Evolutionary conservation across 2,888 invertebrate species (phyloP).

Genomic region (Chromoteleia sp.): DNA sequence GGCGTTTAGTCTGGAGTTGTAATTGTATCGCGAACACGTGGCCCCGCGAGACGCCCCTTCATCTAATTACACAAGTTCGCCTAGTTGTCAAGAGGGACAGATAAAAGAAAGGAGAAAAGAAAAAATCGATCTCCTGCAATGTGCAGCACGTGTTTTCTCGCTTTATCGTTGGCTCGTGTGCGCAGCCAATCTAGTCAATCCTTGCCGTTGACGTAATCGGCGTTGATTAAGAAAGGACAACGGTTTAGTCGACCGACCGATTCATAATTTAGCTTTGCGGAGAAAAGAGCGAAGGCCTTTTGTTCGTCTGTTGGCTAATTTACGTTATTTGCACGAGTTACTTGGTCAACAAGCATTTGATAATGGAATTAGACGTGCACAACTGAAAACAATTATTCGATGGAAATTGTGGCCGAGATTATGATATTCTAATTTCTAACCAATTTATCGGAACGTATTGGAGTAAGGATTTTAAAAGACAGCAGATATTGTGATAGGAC

Average conservation of each 20-base stretch:
- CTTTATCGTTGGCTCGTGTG: slow-evolving; percentile 29
- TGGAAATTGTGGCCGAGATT: slow-evolving; percentile 27
- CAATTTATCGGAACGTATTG: slow-evolving; percentile 29
- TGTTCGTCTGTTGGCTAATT: slow-evolving; percentile 39
- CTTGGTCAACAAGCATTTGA: slow-evolving; percentile 11
- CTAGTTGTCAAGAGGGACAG: slow-evolving; percentile 68
- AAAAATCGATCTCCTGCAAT: slow-evolving; percentile 34
- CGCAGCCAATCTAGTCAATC: slow-evolving; percentile 35
- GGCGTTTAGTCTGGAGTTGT: slow-evolving; percentile 78
- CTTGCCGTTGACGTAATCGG: slow-evolving; percentile 32
- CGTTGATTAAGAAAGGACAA: slow-evolving; percentile 59
- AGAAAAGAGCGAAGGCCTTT: slow-evolving; percentile 31
- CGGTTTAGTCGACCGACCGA: slow-evolving; percentile 27
- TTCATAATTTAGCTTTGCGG: slow-evolving; percentile 6
- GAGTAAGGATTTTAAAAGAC: slow-evolving; percentile 19
- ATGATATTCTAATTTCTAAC: slow-evolving; percentile 15
- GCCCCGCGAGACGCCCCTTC: slow-evolving; percentile 82
- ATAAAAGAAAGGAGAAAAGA: slow-evolving; percentile 65
- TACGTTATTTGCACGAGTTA: slow-evolving; percentile 24
- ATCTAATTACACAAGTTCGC: slow-evolving; percentile 76
- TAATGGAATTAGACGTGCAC: slow-evolving; percentile 25
- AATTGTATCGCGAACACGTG: slow-evolving; percentile 80
- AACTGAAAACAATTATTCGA: slow-evolving; percentile 3
- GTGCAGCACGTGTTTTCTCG: slow-evolving; percentile 35
- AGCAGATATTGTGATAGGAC: slow-evolving; percentile 8